Conservation (phyloP, 2,888 invertebrate genomes). For the Acleris laterana region DNA sequence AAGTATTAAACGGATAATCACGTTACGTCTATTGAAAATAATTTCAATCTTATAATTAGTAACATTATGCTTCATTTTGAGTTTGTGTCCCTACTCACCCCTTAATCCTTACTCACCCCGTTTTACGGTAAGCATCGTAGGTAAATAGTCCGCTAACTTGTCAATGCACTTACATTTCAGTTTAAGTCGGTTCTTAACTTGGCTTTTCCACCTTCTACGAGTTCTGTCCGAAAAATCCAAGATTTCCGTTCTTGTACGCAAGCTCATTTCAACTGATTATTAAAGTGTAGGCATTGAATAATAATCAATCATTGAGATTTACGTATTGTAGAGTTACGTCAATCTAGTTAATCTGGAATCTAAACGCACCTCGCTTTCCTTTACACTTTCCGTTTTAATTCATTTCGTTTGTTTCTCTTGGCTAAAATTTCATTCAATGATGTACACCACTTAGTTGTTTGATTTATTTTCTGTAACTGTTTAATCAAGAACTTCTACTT, state of each 20-base stretch:
- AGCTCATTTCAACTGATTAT: too few species aligned
- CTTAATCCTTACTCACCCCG: too few species aligned
- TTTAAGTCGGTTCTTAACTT: neutral
- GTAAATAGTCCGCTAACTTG: neutral
- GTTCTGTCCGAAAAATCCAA: too few species aligned
- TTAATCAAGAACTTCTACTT: neutral
- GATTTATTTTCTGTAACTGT: neutral
- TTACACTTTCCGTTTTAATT: constrained; percentile 23
- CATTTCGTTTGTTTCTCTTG: constrained; percentile 4
- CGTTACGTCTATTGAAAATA: too few species aligned
- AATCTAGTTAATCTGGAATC: constrained; percentile 14
- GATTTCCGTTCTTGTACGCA: too few species aligned
- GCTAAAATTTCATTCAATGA: neutral
- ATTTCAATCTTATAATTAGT: too few species aligned
- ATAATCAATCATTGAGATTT: constrained; percentile 10
- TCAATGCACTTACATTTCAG: too few species aligned
- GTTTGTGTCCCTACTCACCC: too few species aligned
- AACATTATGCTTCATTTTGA: too few species aligned
- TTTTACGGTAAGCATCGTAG: neutral
- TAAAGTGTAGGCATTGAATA: neutral
- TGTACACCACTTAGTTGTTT: neutral
- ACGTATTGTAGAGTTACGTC: constrained; percentile 10
- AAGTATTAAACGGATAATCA: too few species aligned
- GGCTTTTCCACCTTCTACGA: too few species aligned
- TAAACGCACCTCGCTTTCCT: constrained; percentile 11